A percentile compares a stretch with the other conserved stretches of the same genome.
These are phyloP conservation scores for Tapirus indicus DNA, from an alignment of 2,797 vertebrate genomes.

Conservation along the genomic window DNA sequence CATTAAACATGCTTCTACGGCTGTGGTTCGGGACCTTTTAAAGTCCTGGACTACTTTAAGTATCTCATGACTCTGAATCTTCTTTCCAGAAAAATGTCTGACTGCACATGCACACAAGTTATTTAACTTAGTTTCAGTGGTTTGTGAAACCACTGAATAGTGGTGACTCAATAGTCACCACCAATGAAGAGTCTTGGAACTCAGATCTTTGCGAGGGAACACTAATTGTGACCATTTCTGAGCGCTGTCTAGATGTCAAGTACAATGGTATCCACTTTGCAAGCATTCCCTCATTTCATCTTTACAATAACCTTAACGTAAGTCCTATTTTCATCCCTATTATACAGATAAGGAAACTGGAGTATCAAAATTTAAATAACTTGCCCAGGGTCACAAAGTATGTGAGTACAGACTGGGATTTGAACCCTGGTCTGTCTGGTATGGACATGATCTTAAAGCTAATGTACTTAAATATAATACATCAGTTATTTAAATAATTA, in stretches of 20 bases:
- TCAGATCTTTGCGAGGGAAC: neutral
- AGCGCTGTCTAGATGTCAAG: neutral
- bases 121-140: neutral
- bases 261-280: neutral
- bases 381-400: neutral
- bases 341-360: neutral
- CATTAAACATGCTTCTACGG: neutral
- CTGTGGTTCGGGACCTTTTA: neutral
- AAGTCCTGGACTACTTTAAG: neutral
- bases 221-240: neutral
- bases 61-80: neutral
- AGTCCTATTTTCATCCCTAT: neutral
- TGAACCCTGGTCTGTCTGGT: neutral
- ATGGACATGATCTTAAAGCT: neutral
- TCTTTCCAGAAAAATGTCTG: neutral
- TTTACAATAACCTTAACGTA: neutral
- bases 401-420: neutral
- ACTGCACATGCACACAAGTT: neutral
- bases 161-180: neutral
- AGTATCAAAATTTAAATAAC: neutral
- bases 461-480: neutral
- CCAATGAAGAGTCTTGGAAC: neutral
- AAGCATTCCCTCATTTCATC: neutral
- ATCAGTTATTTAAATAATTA: neutral
- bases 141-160: too few species aligned